These are phyloP conservation scores for Rissa tridactyla DNA, from an alignment of 2,113 vertebrate species.

Conservation along the genomic window DNA sequence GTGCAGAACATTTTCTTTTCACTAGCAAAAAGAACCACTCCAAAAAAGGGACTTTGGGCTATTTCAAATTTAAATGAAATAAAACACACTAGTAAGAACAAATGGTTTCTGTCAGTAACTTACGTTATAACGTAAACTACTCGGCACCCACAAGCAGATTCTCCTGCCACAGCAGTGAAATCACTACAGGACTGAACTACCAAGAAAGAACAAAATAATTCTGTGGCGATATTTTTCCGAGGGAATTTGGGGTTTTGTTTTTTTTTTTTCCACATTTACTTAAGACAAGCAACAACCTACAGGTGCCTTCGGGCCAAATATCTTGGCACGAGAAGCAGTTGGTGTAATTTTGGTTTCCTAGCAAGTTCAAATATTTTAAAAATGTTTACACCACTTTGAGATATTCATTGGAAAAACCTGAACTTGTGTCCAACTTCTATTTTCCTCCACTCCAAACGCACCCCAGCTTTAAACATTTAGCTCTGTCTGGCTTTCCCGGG, in stretches of 20 bases:
- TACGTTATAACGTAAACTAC: neutral
- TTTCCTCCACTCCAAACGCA: neutral
- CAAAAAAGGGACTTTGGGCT: neutral
- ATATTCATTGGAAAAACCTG: constrained; percentile 22
- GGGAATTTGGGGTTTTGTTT: neutral
- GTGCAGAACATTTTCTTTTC: neutral
- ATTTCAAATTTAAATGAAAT: neutral
- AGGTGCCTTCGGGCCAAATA: constrained; percentile 56
- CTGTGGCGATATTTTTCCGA: neutral
- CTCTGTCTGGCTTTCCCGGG: neutral
- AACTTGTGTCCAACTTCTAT: neutral
- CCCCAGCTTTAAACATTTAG: constrained; percentile 36
- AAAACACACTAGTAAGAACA: neutral
- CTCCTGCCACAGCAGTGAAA: neutral
- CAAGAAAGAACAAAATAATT: neutral
- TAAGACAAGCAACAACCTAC: constrained; percentile 43
- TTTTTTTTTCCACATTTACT: neutral
- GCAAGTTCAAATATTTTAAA: constrained; percentile 63
- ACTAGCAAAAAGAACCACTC: neutral
- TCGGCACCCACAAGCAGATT: neutral
- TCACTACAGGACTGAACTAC: neutral
- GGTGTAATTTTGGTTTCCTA: constrained; percentile 49
- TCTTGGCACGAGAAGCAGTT: constrained; percentile 27
- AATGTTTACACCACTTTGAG: constrained; percentile 50
- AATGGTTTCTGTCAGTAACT: neutral